phyloP scores from a whole-genome alignment of 2,797 vertebrate genomes.

The Mormyrops attenuatus region DNA sequence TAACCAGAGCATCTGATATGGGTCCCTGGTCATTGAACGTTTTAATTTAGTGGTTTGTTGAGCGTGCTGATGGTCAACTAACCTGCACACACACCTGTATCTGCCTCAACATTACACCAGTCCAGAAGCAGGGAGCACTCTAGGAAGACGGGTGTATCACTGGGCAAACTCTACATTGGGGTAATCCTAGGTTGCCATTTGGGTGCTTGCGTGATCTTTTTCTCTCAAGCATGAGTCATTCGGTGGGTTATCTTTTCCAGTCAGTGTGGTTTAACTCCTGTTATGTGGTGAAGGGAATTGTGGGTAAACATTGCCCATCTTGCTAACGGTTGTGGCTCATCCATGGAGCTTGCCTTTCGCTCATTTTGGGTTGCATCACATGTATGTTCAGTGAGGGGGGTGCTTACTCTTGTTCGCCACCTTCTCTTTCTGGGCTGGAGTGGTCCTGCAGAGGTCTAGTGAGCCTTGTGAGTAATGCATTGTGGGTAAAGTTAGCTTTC shows the following conservation, averaged over 20 bases:
- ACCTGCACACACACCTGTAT: slow-evolving; percentile 1
- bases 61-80: not conserved
- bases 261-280: not conserved
- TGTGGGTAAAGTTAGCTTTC: not conserved
- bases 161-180: not conserved
- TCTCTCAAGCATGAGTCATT: not conserved
- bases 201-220: not conserved
- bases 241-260: not conserved
- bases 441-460: not conserved
- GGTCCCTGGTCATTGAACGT: not conserved
- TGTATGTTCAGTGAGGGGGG: not conserved
- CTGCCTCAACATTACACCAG: not conserved
- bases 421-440: not conserved
- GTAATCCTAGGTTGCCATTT: not conserved
- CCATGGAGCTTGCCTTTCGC: not conserved
- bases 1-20: not conserved
- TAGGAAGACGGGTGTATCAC: not conserved
- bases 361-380: not conserved
- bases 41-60: not conserved
- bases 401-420: not conserved
- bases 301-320: not conserved
- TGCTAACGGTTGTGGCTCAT: not conserved
- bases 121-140: not conserved
- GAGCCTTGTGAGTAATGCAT: not conserved
- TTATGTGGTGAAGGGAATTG: not conserved